phyloP scores from a whole-genome alignment of 1,140 invertebrate genomes.

The Macrocentrus cingulum region DNA sequence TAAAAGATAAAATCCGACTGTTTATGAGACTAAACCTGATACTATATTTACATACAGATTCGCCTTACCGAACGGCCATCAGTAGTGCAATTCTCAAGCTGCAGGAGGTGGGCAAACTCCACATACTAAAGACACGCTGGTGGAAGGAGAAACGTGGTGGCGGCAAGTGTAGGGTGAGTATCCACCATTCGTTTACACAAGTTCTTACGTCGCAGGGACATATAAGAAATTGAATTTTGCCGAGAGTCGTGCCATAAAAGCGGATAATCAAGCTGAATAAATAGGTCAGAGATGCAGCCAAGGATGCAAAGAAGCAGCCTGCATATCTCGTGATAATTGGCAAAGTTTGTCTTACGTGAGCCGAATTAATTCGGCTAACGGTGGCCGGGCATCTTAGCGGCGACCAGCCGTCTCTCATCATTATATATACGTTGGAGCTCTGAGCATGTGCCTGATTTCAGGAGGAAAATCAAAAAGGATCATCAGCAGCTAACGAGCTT shows the following conservation, averaged over 20 bases:
- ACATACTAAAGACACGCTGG: conserved; percentile 92
- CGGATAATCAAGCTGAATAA: neutral
- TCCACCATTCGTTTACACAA: conserved; percentile 6
- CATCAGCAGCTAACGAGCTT: conserved; percentile 80
- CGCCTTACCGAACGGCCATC: conserved; percentile 82
- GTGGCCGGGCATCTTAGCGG: no score
- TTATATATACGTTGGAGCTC: no score
- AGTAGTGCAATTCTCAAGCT: conserved; percentile 87
- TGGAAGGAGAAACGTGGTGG: conserved; percentile 91
- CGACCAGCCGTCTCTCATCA: no score
- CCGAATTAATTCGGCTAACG: conserved; percentile 20
- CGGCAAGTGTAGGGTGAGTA: conserved; percentile 75
- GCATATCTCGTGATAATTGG: conserved; percentile 24
- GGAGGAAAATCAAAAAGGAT: conserved; percentile 83
- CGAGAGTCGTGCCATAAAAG: neutral
- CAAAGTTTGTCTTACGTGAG: conserved; percentile 30
- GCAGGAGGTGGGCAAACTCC: conserved; percentile 89
- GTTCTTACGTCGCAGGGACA: conserved; percentile 10
- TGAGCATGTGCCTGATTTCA: no score
- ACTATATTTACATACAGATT: conserved; percentile 68
- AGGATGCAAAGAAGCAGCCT: conserved; percentile 8
- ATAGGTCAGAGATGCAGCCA: neutral
- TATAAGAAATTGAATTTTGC: neutral
- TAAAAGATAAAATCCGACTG: no score
- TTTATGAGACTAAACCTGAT: no score